Base-by-base conservation (phyloP, 2,797 vertebrate species). In the Diplodus sargus region DNA sequence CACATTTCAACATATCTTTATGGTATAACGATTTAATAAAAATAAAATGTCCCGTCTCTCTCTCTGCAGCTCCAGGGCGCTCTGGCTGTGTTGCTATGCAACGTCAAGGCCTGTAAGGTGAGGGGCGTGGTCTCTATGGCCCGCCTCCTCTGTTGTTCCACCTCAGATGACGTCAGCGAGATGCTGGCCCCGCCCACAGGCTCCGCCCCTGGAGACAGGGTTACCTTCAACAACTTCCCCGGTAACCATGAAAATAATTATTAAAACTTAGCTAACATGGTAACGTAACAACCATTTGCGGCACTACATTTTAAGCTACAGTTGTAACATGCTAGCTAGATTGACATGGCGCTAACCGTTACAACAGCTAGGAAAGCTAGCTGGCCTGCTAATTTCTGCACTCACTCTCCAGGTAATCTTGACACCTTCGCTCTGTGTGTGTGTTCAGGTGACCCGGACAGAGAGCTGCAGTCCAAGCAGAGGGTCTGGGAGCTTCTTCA, bases 401-500 rank as follows among this genome's bases (percentile, higher is more conserved):
- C 3, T 15, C 4, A 14, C 12, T 45, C 4, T 45, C 43, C 45
- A 22, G 68, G 47, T 48, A 6, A 20, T 34, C 28, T 13, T 13
- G 34, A 18, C 18, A 45, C 11, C 20, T 12, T 10, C 15, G 28
- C 28, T 17, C 10, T 74, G 30, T 61, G 20, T 57, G 25, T 70
- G 61, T 70, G 61, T 34, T 14, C 66, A 99, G 98, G 98, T 78
- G 96, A 97, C 20, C 96, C 97, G 0, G 97, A 99, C 82, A 94
- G 91, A 71, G 97, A 98, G 80, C 94, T 99, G 75, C 97, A 95
- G 85, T 92, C 97, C 48, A 98, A 97, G 85, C 95, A 96, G 90
- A 96, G 95, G 85, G 89, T 97, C 0, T 99, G 97, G 97, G 97
- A 99, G 79, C 95, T 93, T 23, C 93, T 99, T 51, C 96, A 97